Conservation (phyloP, 2,797 vertebrate species). For the Staurois parvus region DNA sequence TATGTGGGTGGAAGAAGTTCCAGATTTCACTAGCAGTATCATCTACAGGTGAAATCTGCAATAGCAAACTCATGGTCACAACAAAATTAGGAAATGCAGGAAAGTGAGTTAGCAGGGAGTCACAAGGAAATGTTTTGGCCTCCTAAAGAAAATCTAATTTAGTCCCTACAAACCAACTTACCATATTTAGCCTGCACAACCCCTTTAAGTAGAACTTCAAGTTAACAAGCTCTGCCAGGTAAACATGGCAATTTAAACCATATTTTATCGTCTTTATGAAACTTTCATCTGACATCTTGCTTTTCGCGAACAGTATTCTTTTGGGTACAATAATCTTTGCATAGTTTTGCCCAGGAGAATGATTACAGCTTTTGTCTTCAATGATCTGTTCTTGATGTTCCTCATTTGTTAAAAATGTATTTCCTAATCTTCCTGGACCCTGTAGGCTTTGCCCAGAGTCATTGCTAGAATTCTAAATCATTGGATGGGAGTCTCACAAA, state of each 20-base stretch:
- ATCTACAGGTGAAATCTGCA: no score
- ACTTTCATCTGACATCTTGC: constrained; percentile 24
- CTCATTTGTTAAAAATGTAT: constrained; percentile 54
- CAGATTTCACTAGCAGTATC: no score
- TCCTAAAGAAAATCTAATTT: no score
- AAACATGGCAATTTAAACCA: background rate
- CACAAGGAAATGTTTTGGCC: no score
- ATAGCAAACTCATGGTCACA: no score
- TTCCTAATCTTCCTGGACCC: constrained; percentile 45
- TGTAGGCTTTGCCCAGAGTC: constrained; percentile 23
- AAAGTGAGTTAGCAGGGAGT: no score
- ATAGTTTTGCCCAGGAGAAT: constrained; percentile 33
- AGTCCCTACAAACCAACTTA: no score
- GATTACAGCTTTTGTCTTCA: constrained; percentile 50
- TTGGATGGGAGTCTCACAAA: constrained; percentile 23
- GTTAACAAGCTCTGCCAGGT: background rate
- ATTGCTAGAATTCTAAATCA: constrained; percentile 41
- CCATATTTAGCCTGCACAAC: no score
- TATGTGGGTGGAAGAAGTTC: no score
- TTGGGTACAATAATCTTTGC: constrained; percentile 48
- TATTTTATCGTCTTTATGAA: constrained; percentile 15
- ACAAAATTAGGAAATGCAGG: no score
- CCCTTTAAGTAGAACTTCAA: background rate
- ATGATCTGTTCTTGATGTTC: constrained; percentile 51
- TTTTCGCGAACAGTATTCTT: constrained; percentile 20